Conservation (phyloP, 2,888 invertebrate species). For the Apomyelois bistriatella region DNA sequence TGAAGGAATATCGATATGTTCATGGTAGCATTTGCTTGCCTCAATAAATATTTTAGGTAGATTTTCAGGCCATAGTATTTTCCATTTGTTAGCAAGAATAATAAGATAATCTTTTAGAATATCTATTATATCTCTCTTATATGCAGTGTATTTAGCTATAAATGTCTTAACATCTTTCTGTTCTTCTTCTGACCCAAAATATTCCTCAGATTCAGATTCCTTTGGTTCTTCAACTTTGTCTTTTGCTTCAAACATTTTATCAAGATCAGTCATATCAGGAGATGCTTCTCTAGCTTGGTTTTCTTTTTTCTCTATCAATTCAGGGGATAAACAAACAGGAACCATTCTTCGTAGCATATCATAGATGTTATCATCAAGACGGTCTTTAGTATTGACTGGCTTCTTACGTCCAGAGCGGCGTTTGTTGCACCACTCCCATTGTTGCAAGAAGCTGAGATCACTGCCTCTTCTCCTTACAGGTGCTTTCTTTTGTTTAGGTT, state of each 20-base stretch:
- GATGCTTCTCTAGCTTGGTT: constrained; percentile 76
- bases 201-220: constrained; percentile 54
- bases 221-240: constrained; percentile 51
- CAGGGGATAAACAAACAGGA: constrained; percentile 78
- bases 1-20: constrained; percentile 64
- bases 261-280: constrained; percentile 82
- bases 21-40: constrained; percentile 79
- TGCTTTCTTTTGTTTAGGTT: constrained; percentile 69
- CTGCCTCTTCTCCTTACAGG: constrained; percentile 84
- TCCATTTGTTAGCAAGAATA: constrained; percentile 81
- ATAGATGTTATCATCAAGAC: constrained; percentile 82
- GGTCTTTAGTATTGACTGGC: constrained; percentile 76
- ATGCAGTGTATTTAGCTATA: constrained; percentile 79
- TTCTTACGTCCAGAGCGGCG: constrained; percentile 74
- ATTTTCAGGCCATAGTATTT: constrained; percentile 82
- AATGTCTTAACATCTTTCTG: constrained; percentile 82
- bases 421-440: constrained; percentile 88
- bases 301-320: constrained; percentile 56
- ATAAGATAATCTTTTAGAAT: constrained; percentile 81
- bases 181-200: constrained; percentile 85
- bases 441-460: constrained; percentile 85
- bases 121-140: constrained; percentile 77
- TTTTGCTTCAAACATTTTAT: constrained; percentile 74
- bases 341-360: constrained; percentile 84
- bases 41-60: constrained; percentile 80